A percentile compares a stretch with the other conserved stretches of the same genome.
Conservation (phyloP, 2,888 invertebrate species). For the Hypselothyrea guttata region DNA sequence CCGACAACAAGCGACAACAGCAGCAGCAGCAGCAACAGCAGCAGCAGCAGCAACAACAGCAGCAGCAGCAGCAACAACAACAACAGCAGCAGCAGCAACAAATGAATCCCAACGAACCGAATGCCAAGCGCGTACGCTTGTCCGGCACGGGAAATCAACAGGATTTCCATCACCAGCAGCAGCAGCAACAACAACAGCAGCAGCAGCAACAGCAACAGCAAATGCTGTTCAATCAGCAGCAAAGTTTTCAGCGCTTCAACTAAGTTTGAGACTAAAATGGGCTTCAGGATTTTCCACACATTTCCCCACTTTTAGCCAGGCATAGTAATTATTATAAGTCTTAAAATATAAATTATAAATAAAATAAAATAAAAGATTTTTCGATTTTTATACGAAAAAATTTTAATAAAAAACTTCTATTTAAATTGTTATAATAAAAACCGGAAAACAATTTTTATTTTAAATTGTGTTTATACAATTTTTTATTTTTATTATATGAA, state of each 20-base stretch:
- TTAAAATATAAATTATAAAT: no score
- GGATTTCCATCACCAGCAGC: conserved; percentile 85
- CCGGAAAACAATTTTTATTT: no score
- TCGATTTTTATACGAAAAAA: no score
- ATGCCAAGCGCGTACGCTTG: conserved; percentile 86
- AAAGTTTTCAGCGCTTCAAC: conserved; percentile 87
- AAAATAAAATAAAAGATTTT: no score
- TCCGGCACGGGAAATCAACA: conserved; percentile 85
- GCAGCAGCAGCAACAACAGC: conserved; percentile 81
- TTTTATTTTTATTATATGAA: no score
- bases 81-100: conserved; percentile 79
- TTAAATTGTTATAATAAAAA: no score
- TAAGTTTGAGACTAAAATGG: conserved; percentile 41
- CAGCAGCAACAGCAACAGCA: conserved; percentile 85
- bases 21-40: conserved; percentile 81
- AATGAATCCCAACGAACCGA: conserved; percentile 83
- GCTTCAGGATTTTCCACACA: no score
- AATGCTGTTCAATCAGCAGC: conserved; percentile 88
- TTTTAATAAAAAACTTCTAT: no score
- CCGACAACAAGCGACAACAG: conserved; percentile 86
- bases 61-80: conserved; percentile 81
- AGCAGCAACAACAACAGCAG: conserved; percentile 86
- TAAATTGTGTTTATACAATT: no score
- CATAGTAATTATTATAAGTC: no score
- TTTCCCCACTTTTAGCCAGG: no score